Percentiles rank a stretch among this genome's conserved stretches.
Evolutionary conservation across 2,113 vertebrate genomes (phyloP).

Genomic region (Amphiprion ocellaris): DNA sequence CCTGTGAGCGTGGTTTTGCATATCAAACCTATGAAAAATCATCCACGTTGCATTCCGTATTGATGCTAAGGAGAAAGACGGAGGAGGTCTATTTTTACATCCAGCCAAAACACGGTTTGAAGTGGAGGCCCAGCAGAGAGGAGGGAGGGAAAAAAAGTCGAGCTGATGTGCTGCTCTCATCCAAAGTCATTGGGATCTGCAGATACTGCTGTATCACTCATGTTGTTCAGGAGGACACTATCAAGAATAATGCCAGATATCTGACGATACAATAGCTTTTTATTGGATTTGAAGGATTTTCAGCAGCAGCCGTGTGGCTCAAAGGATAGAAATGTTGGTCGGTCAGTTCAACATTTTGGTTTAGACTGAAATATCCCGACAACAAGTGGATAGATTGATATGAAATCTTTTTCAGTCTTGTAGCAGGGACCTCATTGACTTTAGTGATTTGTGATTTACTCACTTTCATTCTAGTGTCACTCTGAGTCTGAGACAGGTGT

Average conservation of each 20-base stretch:
- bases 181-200: slow-evolving; percentile 9
- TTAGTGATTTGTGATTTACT: too few relatives aligned
- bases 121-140: slow-evolving; percentile 43
- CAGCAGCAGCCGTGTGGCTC: too few relatives aligned
- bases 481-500: too few relatives aligned
- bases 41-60: slow-evolving; percentile 9
- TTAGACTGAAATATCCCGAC: neutral
- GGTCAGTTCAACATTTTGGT: neutral
- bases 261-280: neutral
- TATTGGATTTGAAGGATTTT: neutral
- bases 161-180: slow-evolving; percentile 27
- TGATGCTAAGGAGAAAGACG: slow-evolving; percentile 42
- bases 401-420: neutral
- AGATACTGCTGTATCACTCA: neutral
- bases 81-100: slow-evolving; percentile 69
- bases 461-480: too few relatives aligned
- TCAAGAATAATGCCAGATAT: neutral
- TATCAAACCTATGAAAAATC: slow-evolving; percentile 61
- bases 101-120: slow-evolving; percentile 60
- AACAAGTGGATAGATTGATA: neutral
- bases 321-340: too few relatives aligned
- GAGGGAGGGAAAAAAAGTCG: slow-evolving; percentile 19
- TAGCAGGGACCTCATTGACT: too few relatives aligned
- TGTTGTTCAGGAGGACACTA: neutral
- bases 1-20: slow-evolving; percentile 49